Base-by-base conservation (phyloP, 2,888 invertebrate species). In the Shargacucullia verbasci region DNA sequence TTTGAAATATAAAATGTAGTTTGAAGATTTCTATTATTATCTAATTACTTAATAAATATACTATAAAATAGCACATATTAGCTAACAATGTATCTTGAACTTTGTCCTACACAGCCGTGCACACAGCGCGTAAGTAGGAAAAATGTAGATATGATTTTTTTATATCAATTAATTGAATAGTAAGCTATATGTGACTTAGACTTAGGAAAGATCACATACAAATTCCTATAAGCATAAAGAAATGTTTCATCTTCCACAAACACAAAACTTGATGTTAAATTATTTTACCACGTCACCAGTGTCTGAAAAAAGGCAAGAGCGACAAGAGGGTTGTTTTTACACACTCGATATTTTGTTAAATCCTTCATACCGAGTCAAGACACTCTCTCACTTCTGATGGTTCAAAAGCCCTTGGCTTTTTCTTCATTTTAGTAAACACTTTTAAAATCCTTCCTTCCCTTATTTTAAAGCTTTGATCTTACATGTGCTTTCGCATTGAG, bases 391-490 rank as follows among this genome's bases (percentile, higher is more conserved):
- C 73, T 49, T 44, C n/a, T n/a, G n/a, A n/a, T 63, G 63, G 75
- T 59, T 61, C 58, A 67, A 48, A 38, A 41, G 43, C 71, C 57
- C 60, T 75, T 54, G 39, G 34, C 40, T 57, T 62, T n/a, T 59
- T 15, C 43, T 52, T 55, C 59, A 48, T 67, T 70, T 60, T 61
- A 71, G 74, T 67, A 74, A 74, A 60, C 67, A 61, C 70, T 67
- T 67, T 45, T 41, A 40, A 56, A 67, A 63, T 66, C 58, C 53
- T 59, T 60, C 40, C 49, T 45, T 31, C 64, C 48, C 14, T 33
- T 39, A 34, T 50, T 61, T 43, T 27, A 33, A 34, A 25, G 37
- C 65, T 63, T 62, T 70, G 56, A 56, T 69, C 49, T 69, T n/a
- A 29, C 9, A 15, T 10, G 43, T 35, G 33, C 27, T 15, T 35